phyloP scores from a whole-genome alignment of 2,888 invertebrate genomes.

The Tridacna crocea region DNA sequence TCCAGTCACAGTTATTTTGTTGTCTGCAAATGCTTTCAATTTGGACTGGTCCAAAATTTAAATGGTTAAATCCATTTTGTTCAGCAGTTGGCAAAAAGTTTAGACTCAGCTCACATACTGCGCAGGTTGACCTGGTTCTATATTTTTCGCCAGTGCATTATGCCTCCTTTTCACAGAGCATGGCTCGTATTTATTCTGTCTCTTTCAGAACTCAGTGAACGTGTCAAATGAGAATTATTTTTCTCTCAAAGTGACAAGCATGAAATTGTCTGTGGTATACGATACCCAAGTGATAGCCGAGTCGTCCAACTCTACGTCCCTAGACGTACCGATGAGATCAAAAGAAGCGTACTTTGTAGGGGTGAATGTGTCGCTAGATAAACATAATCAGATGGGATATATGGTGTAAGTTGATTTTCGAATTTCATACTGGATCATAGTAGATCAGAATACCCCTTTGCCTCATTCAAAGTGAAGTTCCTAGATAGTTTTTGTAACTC shows the following conservation, averaged over 20 bases:
- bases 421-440: too few relatives aligned
- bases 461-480: neutral
- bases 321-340: conserved; percentile 71
- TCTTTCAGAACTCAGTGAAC: conserved; percentile 82
- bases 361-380: conserved; percentile 68
- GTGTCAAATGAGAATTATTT: conserved; percentile 83
- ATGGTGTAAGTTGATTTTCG: conserved; percentile 74
- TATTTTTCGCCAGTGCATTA: too few relatives aligned
- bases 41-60: too few relatives aligned
- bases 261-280: conserved; percentile 73
- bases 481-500: too few relatives aligned
- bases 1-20: too few relatives aligned
- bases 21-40: too few relatives aligned
- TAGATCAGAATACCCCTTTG: neutral
- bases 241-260: conserved; percentile 75
- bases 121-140: too few relatives aligned
- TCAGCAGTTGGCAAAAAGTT: too few relatives aligned
- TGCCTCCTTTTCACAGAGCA: neutral
- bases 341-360: conserved; percentile 55
- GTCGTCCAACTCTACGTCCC: conserved; percentile 53
- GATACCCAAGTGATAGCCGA: conserved; percentile 72
- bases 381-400: conserved; percentile 70
- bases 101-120: too few relatives aligned
- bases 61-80: too few relatives aligned
- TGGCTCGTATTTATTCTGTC: neutral